phyloP scores from a whole-genome alignment of 1,140 invertebrate species.

The Ctenoplectra terminalis region DNA sequence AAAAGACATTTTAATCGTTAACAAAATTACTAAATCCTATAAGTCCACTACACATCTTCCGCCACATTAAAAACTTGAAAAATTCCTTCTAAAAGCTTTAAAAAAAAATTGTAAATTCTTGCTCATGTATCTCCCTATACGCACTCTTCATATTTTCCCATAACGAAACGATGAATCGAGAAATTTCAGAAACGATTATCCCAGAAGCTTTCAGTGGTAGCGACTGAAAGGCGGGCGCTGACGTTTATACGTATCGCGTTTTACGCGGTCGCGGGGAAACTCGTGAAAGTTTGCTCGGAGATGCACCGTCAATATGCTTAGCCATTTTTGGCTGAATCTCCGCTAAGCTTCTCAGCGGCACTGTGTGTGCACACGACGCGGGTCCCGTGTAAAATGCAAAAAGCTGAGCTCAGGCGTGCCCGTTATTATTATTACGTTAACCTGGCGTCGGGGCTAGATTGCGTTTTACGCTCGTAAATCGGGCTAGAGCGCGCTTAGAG shows the following conservation, averaged over 20 bases:
- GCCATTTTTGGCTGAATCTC: slow-evolving; percentile 57
- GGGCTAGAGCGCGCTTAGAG: not conserved
- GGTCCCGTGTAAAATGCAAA: slow-evolving; percentile 46
- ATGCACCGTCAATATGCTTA: slow-evolving; percentile 59
- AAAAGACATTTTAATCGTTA: no score
- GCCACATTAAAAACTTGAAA: no score
- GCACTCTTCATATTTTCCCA: not conserved
- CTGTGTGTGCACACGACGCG: not conserved
- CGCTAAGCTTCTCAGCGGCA: slow-evolving; percentile 40
- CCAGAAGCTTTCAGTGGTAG: slow-evolving; percentile 3
- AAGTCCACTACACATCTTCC: no score
- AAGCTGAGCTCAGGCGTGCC: slow-evolving; percentile 21
- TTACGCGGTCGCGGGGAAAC: slow-evolving; percentile 42
- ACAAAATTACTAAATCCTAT: no score
- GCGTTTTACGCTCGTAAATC: slow-evolving; percentile 32
- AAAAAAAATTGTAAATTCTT: not conserved
- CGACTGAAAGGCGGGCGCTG: not conserved
- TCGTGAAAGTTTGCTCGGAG: slow-evolving; percentile 53
- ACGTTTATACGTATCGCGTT: slow-evolving; percentile 37
- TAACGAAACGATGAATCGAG: slow-evolving; percentile 7
- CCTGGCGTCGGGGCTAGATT: slow-evolving; percentile 18
- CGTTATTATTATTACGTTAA: slow-evolving; percentile 46
- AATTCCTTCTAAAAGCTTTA: no score
- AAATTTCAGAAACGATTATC: slow-evolving; percentile 14
- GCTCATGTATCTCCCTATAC: not conserved